Conservation (phyloP, 2,113 vertebrate genomes). For the Egretta garzetta region DNA sequence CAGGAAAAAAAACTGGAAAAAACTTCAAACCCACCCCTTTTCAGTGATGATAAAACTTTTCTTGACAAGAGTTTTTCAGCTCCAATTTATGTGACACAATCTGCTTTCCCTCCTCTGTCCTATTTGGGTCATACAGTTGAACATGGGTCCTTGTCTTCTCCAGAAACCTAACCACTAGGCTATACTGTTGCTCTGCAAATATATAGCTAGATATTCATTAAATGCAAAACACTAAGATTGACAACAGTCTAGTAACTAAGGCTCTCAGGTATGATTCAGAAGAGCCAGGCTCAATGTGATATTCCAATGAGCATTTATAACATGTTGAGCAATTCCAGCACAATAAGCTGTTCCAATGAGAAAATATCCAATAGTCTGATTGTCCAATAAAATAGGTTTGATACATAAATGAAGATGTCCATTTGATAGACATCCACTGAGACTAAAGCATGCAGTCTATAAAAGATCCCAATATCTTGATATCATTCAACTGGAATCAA, state of each 20-base stretch:
- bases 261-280: background rate
- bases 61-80: background rate
- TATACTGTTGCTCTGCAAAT: slow-evolving; percentile 51
- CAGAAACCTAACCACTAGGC: slow-evolving; percentile 33
- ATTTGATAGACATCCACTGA: background rate
- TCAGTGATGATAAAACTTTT: background rate
- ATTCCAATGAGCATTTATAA: background rate
- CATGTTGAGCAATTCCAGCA: background rate
- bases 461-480: background rate
- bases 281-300: background rate
- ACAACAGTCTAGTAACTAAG: background rate
- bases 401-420: background rate
- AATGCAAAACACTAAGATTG: background rate
- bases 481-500: background rate
- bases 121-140: background rate
- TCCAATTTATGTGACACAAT: background rate
- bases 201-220: background rate
- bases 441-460: background rate
- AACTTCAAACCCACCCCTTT: background rate
- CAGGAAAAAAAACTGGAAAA: rapidly evolving
- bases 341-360: background rate
- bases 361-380: background rate
- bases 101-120: background rate
- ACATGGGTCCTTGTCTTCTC: background rate
- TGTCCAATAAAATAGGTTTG: background rate